phyloP scores from a whole-genome alignment of 2,888 invertebrate genomes.

The Stenichneumon culpator region DNA sequence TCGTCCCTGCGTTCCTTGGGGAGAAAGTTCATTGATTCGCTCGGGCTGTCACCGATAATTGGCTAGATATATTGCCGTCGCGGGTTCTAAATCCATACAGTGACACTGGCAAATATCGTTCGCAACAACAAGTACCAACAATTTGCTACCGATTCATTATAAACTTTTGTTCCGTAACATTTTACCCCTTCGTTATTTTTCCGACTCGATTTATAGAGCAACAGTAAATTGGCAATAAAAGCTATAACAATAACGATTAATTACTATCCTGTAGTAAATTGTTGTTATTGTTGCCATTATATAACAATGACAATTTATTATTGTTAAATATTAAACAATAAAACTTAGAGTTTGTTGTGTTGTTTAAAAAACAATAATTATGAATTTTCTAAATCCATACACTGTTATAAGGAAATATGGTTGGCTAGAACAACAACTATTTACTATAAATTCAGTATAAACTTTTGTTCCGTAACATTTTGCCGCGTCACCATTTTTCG shows the following conservation, averaged over 20 bases:
- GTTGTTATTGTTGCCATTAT: too few relatives aligned
- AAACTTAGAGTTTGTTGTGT: background rate
- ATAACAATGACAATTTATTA: background rate
- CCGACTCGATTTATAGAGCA: too few relatives aligned
- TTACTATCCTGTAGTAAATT: too few relatives aligned
- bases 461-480: background rate
- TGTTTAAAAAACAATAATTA: too few relatives aligned
- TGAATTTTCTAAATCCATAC: background rate
- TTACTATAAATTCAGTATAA: background rate
- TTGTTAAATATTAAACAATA: background rate
- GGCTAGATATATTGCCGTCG: conserved; percentile 49
- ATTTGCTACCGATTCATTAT: background rate
- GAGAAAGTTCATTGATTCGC: conserved; percentile 70
- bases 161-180: background rate
- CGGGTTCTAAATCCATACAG: conserved; percentile 13
- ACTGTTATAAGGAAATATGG: background rate
- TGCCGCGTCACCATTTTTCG: background rate
- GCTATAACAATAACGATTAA: too few relatives aligned
- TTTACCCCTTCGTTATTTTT: too few relatives aligned
- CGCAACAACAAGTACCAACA: background rate
- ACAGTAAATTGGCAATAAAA: too few relatives aligned
- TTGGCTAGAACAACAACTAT: conserved; percentile 2
- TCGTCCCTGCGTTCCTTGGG: conserved; percentile 62
- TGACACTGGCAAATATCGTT: background rate
- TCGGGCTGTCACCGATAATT: conserved; percentile 68